phyloP scores from a whole-genome alignment of 2,113 vertebrate species.

The Centrocercus urophasianus region DNA sequence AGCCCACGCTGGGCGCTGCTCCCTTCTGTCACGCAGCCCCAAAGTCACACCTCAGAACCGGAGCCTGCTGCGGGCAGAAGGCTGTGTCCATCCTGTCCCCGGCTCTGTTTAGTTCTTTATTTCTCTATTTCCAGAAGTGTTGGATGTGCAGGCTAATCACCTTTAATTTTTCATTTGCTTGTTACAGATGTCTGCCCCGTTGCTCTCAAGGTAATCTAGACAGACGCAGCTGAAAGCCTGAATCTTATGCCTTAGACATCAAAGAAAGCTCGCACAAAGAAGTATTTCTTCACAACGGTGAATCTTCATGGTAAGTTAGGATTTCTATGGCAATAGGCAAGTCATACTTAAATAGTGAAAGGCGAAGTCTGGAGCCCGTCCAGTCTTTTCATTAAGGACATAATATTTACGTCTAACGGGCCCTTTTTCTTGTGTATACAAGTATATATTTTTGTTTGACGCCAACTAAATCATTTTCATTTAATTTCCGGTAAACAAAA shows the following conservation, averaged over 20 bases:
- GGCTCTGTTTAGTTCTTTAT: slow-evolving; percentile 59
- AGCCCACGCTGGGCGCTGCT: not conserved
- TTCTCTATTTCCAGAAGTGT: slow-evolving; percentile 72
- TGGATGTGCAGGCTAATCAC: slow-evolving; percentile 77
- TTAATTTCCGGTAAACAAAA: slow-evolving; percentile 89
- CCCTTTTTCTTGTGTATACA: slow-evolving; percentile 83
- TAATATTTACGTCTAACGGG: slow-evolving; percentile 94
- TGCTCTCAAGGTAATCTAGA: slow-evolving; percentile 90
- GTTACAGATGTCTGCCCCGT: slow-evolving; percentile 86
- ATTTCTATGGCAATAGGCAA: slow-evolving; percentile 99
- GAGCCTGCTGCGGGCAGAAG: not conserved
- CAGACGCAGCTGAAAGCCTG: slow-evolving; percentile 89
- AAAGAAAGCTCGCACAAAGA: slow-evolving; percentile 95
- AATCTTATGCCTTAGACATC: slow-evolving; percentile 95
- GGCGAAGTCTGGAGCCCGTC: slow-evolving; percentile 89
- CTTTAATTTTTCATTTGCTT: slow-evolving; percentile 91
- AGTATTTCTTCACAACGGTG: slow-evolving; percentile 96
- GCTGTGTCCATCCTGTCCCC: slow-evolving; percentile 35
- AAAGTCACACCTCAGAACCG: not conserved
- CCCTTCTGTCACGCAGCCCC: not conserved
- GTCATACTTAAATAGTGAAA: slow-evolving; percentile 98
- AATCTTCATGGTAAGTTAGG: slow-evolving; percentile 99
- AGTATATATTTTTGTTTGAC: slow-evolving; percentile 85
- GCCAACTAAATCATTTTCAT: slow-evolving; percentile 84
- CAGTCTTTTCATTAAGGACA: slow-evolving; percentile 93